These are phyloP conservation scores for Lordiphosa clarofinis DNA, from an alignment of 1,140 invertebrate genomes.

Conservation along the genomic window DNA sequence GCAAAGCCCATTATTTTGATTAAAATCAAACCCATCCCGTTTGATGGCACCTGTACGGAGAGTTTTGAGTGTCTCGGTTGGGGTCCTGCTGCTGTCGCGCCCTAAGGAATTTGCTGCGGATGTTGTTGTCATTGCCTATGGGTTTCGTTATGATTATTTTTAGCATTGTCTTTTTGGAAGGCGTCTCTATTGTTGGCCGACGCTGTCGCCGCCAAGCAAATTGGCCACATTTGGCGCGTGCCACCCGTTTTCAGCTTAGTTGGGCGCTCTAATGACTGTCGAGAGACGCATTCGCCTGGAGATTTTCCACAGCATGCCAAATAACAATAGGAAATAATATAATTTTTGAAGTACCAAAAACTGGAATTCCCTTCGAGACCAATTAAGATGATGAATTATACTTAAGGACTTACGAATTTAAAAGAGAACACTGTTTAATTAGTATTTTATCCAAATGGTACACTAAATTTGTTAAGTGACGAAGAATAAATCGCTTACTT, in stretches of 20 bases:
- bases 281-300: constrained; percentile 38
- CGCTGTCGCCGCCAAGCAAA: constrained; percentile 26
- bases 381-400: constrained; percentile 11
- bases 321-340: constrained; percentile 11
- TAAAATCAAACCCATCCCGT: constrained; percentile 70
- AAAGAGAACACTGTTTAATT: not conserved
- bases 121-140: constrained; percentile 28
- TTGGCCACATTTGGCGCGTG: constrained; percentile 62
- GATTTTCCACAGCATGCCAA: constrained; percentile 16
- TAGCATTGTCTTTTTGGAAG: constrained; percentile 32
- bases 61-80: not conserved
- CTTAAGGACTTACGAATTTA: too few species aligned
- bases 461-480: too few species aligned
- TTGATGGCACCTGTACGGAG: constrained; percentile 57
- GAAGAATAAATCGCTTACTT: too few species aligned
- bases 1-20: constrained; percentile 65
- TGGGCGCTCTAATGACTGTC: constrained; percentile 51
- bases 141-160: constrained; percentile 63
- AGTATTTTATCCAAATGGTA: too few species aligned
- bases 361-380: constrained; percentile 22
- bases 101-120: constrained; percentile 11
- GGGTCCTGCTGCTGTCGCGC: not conserved
- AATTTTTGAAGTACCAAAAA: constrained; percentile 11
- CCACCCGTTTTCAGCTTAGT: constrained; percentile 52
- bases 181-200: constrained; percentile 4